Evolutionary conservation across 2,797 vertebrate species (phyloP), one percentile per base, ranked within the genome.

Genomic region (Perodicticus potto): DNA sequence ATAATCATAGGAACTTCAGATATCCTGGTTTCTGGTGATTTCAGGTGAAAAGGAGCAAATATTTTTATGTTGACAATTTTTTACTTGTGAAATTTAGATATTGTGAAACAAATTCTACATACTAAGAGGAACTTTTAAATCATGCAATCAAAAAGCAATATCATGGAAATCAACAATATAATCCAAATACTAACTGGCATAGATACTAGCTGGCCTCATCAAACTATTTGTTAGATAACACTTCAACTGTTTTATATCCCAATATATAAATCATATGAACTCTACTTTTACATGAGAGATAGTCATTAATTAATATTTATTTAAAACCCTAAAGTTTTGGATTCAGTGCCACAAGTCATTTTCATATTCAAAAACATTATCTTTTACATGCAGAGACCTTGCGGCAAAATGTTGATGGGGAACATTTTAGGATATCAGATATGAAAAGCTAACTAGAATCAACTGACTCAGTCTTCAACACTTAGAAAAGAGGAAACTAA

Each of bases 281-380:
- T 49, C n/a, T 1, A n/a, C 4, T 53, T 80, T 78, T 72, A 73
- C 17, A 86, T 32, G 6, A 55, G 2, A 43, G 3, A n/a, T 12
- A 83, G 12, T 72, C 13, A 73, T 57, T 57, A 63, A 9, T n/a
- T 72, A 78, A 22, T 85, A 45, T 67, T n/a, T 53, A 22, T 57
- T 53, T 27, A 34, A 72, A 59, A 73, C 0, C 0, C 0, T 13
- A 65, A 12, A 53, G 0, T 20, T 16, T 49, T 81, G 1, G 10
- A 59, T 0, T 4, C 27, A 82, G n/a, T 11, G 27, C 1, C 12
- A 17, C 49, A 87, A 92, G 67, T 82, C 20, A 74, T 40, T 72
- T 61, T 86, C 6, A 73, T 1, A 7, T 73, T 72, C 1, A 45
- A 45, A 80, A 63, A 49, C 13, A 29, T n/a, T 20, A 27, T 45